Base-by-base conservation (phyloP, 2,113 vertebrate genomes). In the Beaufortia kweichowensis region DNA sequence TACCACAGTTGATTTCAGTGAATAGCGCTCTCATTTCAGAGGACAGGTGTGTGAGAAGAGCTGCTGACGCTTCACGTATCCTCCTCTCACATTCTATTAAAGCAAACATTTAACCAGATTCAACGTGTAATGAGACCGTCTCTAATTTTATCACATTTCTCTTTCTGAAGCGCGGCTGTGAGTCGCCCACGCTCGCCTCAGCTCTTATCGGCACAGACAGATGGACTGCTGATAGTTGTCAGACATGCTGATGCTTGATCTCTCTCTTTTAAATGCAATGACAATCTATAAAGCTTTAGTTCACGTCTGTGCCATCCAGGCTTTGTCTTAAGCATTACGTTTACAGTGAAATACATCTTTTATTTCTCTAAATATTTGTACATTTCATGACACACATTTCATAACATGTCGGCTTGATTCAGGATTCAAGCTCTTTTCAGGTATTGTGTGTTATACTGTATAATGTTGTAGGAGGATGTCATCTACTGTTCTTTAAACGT, bases 161-260 rank as follows among this genome's bases (percentile, higher is more conserved):
- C 72, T 82, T 82, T 81, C 79, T 63, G 1, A 84, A 77, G 78
- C 82, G 79, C 85, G 81, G 82, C 78, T 83, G 73, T 60, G 76
- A 85, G 85, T 82, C 11, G 55, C 83, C 76, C 74, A 84, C 28
- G 84, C 76, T 78, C 85, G 61, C 73, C 79, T 75, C 85, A 82
- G 78, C 84, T 79, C 87, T 90, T 92, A 91, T 90, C 89, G 76
- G 84, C 11, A 82, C 86, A 89, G 87, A 89, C 89, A 91, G 90
- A 91, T 91, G 91, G 87, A 86, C 87, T 90, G 87, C 89, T 86
- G 88, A 92, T 92, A 90, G 43, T 86, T 89, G 90, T 91, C 90
- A 90, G 89, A 90, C 90, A 90, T 84, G 85, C 84, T 87, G 88
- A 92, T 90, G 89, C 88, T 76, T 83, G 85, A 88, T 91, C 90